These are phyloP conservation scores for Mycogona germanica DNA, from an alignment of 2,888 invertebrate genomes.

Conservation along the genomic window DNA sequence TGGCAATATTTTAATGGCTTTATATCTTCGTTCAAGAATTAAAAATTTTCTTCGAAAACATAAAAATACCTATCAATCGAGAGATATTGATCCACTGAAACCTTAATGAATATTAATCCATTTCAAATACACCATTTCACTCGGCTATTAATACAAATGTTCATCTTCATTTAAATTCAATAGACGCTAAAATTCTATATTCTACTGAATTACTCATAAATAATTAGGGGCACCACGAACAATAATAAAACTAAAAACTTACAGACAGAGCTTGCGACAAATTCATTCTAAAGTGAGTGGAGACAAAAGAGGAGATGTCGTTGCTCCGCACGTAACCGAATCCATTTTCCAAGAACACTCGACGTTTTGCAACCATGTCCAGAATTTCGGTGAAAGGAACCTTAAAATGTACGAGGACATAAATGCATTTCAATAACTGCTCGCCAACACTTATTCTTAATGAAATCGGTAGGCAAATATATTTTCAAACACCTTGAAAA, in stretches of 20 bases:
- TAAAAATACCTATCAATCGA: too few species aligned
- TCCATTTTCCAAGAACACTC: conserved; percentile 65
- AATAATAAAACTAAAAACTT: conserved; percentile 22
- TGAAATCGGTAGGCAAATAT: background rate
- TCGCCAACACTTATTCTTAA: background rate
- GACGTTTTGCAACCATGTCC: conserved; percentile 65
- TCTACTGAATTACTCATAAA: too few species aligned
- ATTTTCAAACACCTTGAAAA: conserved; percentile 9
- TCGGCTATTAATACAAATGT: too few species aligned
- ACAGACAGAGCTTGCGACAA: conserved; percentile 53
- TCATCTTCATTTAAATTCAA: too few species aligned
- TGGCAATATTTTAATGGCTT: too few species aligned
- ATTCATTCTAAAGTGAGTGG: conserved; percentile 56
- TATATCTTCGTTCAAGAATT: too few species aligned
- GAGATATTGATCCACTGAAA: conserved; percentile 3
- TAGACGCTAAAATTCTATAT: too few species aligned
- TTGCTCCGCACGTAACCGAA: conserved; percentile 73
- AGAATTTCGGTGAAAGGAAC: conserved; percentile 75
- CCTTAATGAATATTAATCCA: conserved; percentile 10
- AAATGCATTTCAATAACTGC: background rate
- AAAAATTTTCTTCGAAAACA: too few species aligned
- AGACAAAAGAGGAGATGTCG: conserved; percentile 73
- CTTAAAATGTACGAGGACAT: conserved; percentile 53
- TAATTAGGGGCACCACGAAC: too few species aligned
- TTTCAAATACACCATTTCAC: too few species aligned